Evolutionary conservation across 2,113 vertebrate species (phyloP).

Genomic region (Pseudorhombus dupliciocellatus): DNA sequence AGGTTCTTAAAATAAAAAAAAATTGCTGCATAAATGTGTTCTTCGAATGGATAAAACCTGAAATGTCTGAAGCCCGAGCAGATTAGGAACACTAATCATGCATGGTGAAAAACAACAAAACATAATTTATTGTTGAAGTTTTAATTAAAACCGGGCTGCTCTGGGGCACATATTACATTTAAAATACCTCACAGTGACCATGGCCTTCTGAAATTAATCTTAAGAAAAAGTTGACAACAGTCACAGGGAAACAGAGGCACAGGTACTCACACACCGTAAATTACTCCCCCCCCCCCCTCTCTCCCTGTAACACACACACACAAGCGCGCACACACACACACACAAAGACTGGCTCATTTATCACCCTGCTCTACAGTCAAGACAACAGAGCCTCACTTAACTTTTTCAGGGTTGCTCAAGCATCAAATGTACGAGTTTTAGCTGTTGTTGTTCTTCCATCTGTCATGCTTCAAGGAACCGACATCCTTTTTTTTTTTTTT

Average conservation of each 20-base stretch:
- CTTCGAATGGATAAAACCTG: slow-evolving; percentile 1
- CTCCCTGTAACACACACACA: slow-evolving; percentile 6
- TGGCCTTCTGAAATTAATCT: slow-evolving; percentile 53
- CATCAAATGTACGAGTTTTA: slow-evolving; percentile 74
- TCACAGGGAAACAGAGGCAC: slow-evolving; percentile 35
- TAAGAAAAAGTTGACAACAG: slow-evolving; percentile 42
- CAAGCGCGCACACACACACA: neutral
- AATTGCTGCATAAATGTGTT: neutral
- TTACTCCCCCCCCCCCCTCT: slow-evolving; percentile 9
- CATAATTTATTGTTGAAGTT: slow-evolving; percentile 41
- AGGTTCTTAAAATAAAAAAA: neutral
- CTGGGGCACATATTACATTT: slow-evolving; percentile 42
- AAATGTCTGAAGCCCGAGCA: slow-evolving; percentile 13
- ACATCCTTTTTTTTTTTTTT: slow-evolving; percentile 53
- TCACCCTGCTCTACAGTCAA: slow-evolving; percentile 63
- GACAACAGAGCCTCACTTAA: slow-evolving; percentile 65
- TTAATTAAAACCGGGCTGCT: slow-evolving; percentile 56
- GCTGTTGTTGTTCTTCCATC: slow-evolving; percentile 67
- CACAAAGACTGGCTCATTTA: slow-evolving; percentile 56
- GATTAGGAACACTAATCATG: slow-evolving; percentile 40
- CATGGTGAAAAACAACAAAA: slow-evolving; percentile 3
- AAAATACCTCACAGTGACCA: slow-evolving; percentile 53
- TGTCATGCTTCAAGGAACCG: slow-evolving; percentile 67
- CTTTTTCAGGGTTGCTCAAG: slow-evolving; percentile 71
- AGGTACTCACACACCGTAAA: slow-evolving; percentile 47